Base-by-base conservation (phyloP, 2,113 vertebrate genomes). In the Solenodon paradoxus region DNA sequence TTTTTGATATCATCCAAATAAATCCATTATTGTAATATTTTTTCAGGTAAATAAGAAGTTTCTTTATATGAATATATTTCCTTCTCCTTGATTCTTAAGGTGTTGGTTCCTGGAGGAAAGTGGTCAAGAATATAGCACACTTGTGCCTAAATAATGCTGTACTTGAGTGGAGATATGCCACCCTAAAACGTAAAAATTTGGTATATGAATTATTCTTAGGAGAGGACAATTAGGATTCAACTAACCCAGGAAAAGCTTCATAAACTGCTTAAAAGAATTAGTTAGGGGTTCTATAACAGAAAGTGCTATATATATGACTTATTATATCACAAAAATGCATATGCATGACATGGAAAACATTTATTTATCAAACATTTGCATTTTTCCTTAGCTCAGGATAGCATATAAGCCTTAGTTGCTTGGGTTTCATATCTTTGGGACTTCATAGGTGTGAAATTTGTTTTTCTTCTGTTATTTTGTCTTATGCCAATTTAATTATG, bases 131-230 rank as follows among this genome's bases (percentile, higher is more conserved):
- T 9, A 3, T 63, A 74, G 9, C 38, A 8, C 42, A 4, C 0
- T 74, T 94, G 89, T 92, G 15, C 9, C 69, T 42, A 93, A 86
- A 68, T 35, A 75, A 79, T n/a, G 0, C 40, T 61, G 42, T 61
- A 15, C 26, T 72, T 45, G 71, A 32, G 42, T 10, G 38, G 71
- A 5, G 24, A 42, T 26, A 71, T 40, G 30, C 26, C 12, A 47
- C 63, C 63, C 32, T 28, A n/a, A 64, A 64, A 64, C n/a, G n/a
- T n/a, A n/a, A n/a, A 64, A 64, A 32, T 47, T 74, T 47, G 26
- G 28, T 28, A 42, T 47, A 11, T 74, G 42, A 12, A 74, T 47
- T 45, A 72, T 30, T 15, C 28, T 30, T 5, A 45, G 26, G 12
- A 28, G 12, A 72, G 45, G 69, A 7, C 35, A 42, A 72, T 28